Conservation (phyloP, 2,113 vertebrate genomes). For the Brachyhypopomus occidentalis region DNA sequence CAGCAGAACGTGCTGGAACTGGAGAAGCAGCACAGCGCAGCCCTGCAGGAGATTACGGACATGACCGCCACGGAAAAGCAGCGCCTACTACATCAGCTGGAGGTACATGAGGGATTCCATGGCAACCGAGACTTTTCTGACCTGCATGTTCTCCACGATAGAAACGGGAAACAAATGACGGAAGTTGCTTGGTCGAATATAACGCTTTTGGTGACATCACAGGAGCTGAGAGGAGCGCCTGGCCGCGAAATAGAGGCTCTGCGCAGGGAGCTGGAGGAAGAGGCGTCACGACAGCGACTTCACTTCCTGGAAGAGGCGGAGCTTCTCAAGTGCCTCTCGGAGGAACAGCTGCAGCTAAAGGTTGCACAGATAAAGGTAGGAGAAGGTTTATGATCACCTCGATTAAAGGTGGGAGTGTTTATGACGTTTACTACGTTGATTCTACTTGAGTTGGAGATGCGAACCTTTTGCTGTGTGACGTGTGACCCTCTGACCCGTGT, state of each 20-base stretch:
- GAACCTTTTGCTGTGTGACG: too few species aligned
- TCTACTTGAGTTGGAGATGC: not conserved
- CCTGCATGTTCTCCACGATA: too few species aligned
- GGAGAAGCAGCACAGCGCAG: slow-evolving; percentile 74
- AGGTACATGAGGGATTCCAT: slow-evolving; percentile 63
- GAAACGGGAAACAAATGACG: too few species aligned
- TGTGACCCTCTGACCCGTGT: too few species aligned
- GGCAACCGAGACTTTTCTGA: too few species aligned
- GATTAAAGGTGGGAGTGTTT: too few species aligned
- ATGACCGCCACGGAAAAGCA: slow-evolving; percentile 67
- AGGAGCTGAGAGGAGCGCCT: slow-evolving; percentile 70
- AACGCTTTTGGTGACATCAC: not conserved
- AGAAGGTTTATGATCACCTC: too few species aligned
- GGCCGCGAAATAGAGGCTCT: slow-evolving; percentile 73
- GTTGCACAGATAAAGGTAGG: slow-evolving; percentile 78
- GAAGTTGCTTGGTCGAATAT: not conserved
- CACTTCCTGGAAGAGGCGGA: slow-evolving; percentile 80
- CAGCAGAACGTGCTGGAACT: slow-evolving; percentile 74
- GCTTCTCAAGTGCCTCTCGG: slow-evolving; percentile 79
- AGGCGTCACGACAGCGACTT: slow-evolving; percentile 72
- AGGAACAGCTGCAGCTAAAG: slow-evolving; percentile 74
- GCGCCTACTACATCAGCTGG: slow-evolving; percentile 62
- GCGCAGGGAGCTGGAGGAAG: slow-evolving; percentile 69
- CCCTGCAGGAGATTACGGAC: slow-evolving; percentile 72
- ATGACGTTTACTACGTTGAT: too few species aligned